Conservation (phyloP, 2,888 invertebrate species). For the Eupithecia exiguata region DNA sequence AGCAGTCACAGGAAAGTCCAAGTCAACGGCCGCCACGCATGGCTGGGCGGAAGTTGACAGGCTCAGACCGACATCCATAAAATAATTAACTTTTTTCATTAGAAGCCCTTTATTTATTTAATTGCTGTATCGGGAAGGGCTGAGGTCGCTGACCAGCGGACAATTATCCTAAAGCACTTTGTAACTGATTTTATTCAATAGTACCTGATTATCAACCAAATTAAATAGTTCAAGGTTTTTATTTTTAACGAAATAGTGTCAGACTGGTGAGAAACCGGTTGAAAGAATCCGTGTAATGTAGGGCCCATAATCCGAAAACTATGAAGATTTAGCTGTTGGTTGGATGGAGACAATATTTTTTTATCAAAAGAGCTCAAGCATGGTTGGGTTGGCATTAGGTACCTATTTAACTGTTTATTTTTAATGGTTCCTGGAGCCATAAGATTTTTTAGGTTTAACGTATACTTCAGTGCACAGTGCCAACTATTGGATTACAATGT, state of each 20-base stretch:
- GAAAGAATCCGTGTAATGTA: neutral
- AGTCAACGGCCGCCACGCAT: conserved; percentile 59
- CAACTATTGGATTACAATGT: neutral
- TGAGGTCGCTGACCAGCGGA: conserved; percentile 31
- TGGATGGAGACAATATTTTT: neutral
- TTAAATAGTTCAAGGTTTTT: neutral
- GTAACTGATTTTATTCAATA: conserved; percentile 18
- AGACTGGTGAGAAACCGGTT: neutral
- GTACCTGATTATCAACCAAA: conserved; percentile 17
- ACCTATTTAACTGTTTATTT: no score
- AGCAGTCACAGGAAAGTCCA: conserved; percentile 60
- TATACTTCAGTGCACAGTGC: no score
- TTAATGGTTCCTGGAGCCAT: no score
- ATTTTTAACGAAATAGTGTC: neutral
- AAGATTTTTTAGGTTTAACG: no score
- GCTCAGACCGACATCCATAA: conserved; percentile 44
- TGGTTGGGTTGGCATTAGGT: no score
- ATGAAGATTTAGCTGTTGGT: neutral
- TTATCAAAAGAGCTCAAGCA: no score
- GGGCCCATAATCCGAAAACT: neutral
- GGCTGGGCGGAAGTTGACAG: conserved; percentile 47
- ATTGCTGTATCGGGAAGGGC: conserved; percentile 42
- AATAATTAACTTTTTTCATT: conserved; percentile 45
- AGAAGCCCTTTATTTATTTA: conserved; percentile 41
- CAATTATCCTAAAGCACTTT: conserved; percentile 23